A percentile compares a stretch with the other conserved stretches of the same genome.
Evolutionary conservation across 2,113 vertebrate genomes (phyloP).

Genomic region (Rhea americana): DNA sequence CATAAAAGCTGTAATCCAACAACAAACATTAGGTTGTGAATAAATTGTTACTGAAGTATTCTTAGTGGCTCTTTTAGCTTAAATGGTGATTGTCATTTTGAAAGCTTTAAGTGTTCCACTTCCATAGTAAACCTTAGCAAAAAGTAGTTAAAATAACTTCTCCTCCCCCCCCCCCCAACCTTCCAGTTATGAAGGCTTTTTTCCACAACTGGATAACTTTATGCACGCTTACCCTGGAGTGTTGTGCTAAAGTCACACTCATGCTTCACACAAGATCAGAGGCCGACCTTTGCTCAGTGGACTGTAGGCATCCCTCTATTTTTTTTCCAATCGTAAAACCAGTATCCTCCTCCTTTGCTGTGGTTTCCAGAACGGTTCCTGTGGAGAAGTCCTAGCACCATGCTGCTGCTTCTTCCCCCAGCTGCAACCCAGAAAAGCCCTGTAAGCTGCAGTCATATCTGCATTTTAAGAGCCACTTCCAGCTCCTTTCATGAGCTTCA

Average conservation of each 20-base stretch:
- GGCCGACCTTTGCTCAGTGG: neutral
- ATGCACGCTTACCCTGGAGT: neutral
- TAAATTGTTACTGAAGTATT: slow-evolving; percentile 41
- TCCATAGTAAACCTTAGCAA: neutral
- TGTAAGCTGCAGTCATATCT: neutral
- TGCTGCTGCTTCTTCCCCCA: neutral
- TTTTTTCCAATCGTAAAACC: neutral
- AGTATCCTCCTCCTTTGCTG: neutral
- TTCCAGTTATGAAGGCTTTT: neutral
- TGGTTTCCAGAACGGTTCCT: neutral
- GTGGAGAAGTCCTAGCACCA: neutral
- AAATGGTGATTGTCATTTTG: slow-evolving; percentile 49
- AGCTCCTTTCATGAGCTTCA: neutral
- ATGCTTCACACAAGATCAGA: fast-evolving
- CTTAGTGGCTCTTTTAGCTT: slow-evolving; percentile 51
- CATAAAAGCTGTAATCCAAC: slow-evolving; percentile 49
- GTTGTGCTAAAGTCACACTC: neutral
- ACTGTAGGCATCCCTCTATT: neutral
- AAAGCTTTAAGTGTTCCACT: slow-evolving; percentile 42
- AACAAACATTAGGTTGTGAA: slow-evolving; percentile 51
- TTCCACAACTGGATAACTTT: neutral
- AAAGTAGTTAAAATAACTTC: slow-evolving; percentile 46
- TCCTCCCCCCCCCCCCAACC: neutral
- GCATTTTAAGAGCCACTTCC: neutral
- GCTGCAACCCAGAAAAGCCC: neutral